These are phyloP conservation scores for Pristionchus japonicus DNA, from an alignment of 2,888 invertebrate genomes.

Conservation along the genomic window DNA sequence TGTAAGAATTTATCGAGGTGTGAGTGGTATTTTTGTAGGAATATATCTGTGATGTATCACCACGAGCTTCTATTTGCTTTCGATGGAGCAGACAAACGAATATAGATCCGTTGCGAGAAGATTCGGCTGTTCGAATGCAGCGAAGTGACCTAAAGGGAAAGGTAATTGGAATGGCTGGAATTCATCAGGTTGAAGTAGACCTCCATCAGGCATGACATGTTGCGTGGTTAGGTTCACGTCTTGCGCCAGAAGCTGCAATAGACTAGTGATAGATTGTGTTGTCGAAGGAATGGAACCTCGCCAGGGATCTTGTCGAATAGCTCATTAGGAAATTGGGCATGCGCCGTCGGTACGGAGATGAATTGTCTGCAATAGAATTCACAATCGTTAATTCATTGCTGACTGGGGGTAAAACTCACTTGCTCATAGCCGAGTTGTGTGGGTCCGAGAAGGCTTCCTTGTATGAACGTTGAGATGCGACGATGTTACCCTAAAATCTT, in stretches of 20 bases:
- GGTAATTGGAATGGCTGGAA: not conserved
- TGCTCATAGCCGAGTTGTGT: conserved; percentile 51
- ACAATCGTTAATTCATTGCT: not conserved
- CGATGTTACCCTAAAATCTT: conserved; percentile 80
- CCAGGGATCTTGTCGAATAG: conserved; percentile 80
- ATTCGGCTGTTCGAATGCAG: conserved; percentile 86
- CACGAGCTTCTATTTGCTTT: too few relatives aligned
- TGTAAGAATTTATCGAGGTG: too few relatives aligned
- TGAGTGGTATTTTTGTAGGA: too few relatives aligned
- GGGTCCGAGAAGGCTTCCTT: conserved; percentile 79
- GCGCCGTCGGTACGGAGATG: conserved; percentile 83
- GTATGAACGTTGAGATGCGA: conserved; percentile 85
- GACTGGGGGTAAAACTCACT: conserved; percentile 43
- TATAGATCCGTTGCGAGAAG: conserved; percentile 84
- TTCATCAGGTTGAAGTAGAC: too few relatives aligned
- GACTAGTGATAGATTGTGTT: too few relatives aligned
- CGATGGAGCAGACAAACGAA: conserved; percentile 73
- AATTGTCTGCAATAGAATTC: conserved; percentile 54
- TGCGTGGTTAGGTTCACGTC: conserved; percentile 65
- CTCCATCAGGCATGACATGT: conserved; percentile 77
- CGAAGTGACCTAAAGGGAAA: conserved; percentile 85
- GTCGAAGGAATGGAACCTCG: too few relatives aligned
- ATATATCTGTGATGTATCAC: too few relatives aligned
- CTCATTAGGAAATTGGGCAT: conserved; percentile 85
- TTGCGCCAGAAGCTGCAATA: not conserved